Conservation (phyloP, 2,888 invertebrate species). For the Phortica magna region DNA sequence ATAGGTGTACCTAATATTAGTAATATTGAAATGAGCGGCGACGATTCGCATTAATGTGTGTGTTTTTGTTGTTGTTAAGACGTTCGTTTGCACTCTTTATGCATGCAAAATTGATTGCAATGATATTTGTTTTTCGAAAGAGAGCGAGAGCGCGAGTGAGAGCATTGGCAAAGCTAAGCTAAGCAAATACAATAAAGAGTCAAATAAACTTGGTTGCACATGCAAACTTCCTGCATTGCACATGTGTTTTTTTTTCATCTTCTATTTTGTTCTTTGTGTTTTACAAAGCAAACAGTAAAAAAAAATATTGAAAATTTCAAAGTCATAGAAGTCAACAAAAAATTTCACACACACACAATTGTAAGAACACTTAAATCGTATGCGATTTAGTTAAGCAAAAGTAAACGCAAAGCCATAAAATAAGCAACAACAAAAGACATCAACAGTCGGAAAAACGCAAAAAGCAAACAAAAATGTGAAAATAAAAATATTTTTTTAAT, state of each 20-base stretch:
- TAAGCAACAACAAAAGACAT: conserved; percentile 7
- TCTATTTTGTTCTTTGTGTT: not conserved
- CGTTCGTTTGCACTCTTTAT: too few relatives aligned
- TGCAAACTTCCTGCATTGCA: too few relatives aligned
- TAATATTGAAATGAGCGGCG: too few relatives aligned
- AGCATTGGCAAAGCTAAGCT: too few relatives aligned
- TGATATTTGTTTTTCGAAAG: too few relatives aligned
- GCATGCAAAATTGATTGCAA: too few relatives aligned
- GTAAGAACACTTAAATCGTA: not conserved
- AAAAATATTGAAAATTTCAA: not conserved
- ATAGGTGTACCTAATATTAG: too few relatives aligned
- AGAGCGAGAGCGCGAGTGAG: too few relatives aligned
- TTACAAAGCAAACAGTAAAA: not conserved
- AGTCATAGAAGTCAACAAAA: conserved; percentile 2
- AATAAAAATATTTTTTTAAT: not conserved
- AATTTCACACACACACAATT: not conserved
- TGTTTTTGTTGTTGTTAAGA: too few relatives aligned
- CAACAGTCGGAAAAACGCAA: not conserved
- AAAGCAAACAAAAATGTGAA: conserved; percentile 20
- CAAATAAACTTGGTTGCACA: too few relatives aligned
- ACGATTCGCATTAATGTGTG: too few relatives aligned
- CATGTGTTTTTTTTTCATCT: not conserved
- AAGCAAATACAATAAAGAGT: too few relatives aligned
- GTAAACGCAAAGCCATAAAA: conserved; percentile 14
- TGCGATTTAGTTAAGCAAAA: conserved; percentile 17